Percentiles rank a stretch among this genome's conserved stretches.
Conservation (phyloP, 2,888 invertebrate genomes). For the Morpho helenor region DNA sequence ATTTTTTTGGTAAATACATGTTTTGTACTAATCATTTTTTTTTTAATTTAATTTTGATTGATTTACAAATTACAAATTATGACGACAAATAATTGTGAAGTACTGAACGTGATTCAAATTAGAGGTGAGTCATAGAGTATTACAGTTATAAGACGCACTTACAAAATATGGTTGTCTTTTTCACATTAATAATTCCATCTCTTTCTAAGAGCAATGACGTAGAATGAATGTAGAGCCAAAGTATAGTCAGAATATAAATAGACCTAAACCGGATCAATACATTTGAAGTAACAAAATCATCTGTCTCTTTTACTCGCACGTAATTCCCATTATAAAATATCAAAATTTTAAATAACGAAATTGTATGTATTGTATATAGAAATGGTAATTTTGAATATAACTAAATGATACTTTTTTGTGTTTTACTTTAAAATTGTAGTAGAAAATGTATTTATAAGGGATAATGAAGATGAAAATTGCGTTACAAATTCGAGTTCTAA, state of each 20-base stretch:
- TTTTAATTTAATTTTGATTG: too few relatives aligned
- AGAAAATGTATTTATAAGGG: not conserved
- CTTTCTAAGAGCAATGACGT: constrained; percentile 18
- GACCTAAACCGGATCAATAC: constrained; percentile 3
- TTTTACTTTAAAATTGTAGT: not conserved
- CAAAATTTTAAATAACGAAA: constrained; percentile 2
- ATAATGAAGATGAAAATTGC: constrained; percentile 21
- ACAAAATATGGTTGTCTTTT: constrained; percentile 5
- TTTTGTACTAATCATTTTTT: too few relatives aligned
- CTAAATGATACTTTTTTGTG: not conserved
- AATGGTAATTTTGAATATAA: not conserved
- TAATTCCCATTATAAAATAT: constrained; percentile 2
- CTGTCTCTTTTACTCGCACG: constrained; percentile 20
- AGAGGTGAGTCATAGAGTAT: too few relatives aligned
- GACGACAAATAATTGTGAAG: too few relatives aligned
- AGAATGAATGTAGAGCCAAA: constrained; percentile 7
- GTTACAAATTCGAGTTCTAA: constrained; percentile 39
- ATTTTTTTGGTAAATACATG: too few relatives aligned
- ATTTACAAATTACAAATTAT: too few relatives aligned
- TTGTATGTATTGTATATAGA: not conserved
- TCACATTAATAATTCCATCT: constrained; percentile 6
- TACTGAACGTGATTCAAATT: too few relatives aligned
- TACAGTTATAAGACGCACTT: not conserved
- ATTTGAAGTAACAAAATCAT: constrained; percentile 5
- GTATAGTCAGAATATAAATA: constrained; percentile 15